Conservation (phyloP, 2,888 invertebrate species). For the Epirrita christyi region DNA sequence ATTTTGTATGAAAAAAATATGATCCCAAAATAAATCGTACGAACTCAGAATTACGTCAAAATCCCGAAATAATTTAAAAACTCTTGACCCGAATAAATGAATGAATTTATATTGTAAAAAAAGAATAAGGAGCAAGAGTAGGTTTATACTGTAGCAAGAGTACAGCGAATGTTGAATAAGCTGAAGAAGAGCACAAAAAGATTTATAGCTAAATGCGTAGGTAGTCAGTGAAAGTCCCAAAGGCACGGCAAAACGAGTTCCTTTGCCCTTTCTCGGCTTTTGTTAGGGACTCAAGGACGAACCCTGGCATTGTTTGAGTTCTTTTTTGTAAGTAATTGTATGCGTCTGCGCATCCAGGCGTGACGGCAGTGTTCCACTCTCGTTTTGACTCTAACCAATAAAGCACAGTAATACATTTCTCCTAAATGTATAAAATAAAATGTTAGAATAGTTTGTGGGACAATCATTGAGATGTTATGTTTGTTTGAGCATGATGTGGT, state of each 20-base stretch:
- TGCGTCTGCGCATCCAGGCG: constrained; percentile 76
- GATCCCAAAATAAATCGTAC: neutral
- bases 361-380: constrained; percentile 61
- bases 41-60: constrained; percentile 6
- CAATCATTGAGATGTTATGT: constrained; percentile 13
- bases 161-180: constrained; percentile 17
- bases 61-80: constrained; percentile 15
- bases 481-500: constrained; percentile 28
- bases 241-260: constrained; percentile 80
- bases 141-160: no score
- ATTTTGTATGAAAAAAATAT: no score
- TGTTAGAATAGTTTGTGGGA: constrained; percentile 5
- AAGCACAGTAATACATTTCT: constrained; percentile 48
- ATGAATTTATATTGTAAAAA: constrained; percentile 11
- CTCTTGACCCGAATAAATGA: constrained; percentile 17
- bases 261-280: constrained; percentile 83
- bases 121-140: neutral
- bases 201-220: constrained; percentile 65
- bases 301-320: constrained; percentile 73
- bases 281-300: constrained; percentile 82
- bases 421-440: neutral
- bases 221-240: constrained; percentile 82
- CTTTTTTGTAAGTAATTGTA: constrained; percentile 81
- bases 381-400: constrained; percentile 62
- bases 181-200: constrained; percentile 20